A percentile compares a stretch with the other conserved stretches of the same genome.
Conservation (phyloP, 2,113 vertebrate genomes). For the Xerus inauris region DNA sequence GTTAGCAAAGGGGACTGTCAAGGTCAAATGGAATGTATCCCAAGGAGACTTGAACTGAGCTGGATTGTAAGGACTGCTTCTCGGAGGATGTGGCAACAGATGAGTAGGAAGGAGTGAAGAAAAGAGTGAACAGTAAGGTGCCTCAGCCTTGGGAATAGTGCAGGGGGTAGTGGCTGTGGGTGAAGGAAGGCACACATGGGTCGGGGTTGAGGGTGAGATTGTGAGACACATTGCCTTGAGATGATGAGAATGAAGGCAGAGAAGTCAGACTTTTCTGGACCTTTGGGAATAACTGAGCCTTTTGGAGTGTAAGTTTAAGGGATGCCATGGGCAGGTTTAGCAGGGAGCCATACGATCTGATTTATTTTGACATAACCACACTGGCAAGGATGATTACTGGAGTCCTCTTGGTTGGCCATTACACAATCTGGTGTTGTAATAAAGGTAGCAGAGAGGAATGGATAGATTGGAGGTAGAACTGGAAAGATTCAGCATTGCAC, state of each 20-base stretch:
- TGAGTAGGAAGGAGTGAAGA: background rate
- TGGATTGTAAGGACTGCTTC: background rate
- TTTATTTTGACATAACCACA: background rate
- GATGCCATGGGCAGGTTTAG: background rate
- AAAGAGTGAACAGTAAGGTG: background rate
- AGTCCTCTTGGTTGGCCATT: background rate
- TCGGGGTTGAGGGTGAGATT: accelerated
- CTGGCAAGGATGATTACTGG: background rate
- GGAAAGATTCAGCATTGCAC: background rate
- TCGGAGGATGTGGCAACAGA: background rate
- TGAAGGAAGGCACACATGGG: background rate
- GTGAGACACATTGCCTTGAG: background rate
- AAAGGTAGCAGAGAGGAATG: accelerated
- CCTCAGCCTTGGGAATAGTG: background rate
- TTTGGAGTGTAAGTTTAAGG: background rate
- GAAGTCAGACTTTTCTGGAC: background rate
- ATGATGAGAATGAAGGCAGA: background rate
- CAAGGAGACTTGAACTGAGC: background rate
- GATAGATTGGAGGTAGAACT: background rate
- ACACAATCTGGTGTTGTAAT: background rate
- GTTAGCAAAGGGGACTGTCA: background rate
- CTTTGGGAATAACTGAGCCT: background rate
- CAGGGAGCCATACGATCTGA: background rate
- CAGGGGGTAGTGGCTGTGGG: background rate
- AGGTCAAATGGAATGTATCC: background rate